Conservation (phyloP, 2,888 invertebrate species). For the Prosopocoilus inquinatus region DNA sequence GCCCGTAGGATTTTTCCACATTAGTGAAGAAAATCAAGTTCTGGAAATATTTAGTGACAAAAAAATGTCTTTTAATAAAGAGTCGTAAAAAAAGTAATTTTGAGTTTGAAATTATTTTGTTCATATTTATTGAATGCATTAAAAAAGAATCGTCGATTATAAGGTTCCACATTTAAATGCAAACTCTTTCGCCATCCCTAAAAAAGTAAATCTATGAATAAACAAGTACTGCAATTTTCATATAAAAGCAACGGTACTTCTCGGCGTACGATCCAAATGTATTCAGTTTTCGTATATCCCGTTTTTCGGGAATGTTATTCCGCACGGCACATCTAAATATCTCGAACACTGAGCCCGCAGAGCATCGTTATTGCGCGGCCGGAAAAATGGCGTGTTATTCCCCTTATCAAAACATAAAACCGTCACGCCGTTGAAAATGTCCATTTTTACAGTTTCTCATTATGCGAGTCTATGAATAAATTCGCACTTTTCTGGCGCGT, state of each 20-base stretch:
- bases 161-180: too few species aligned
- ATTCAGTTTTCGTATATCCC: conserved; percentile 5
- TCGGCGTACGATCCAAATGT: not conserved
- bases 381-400: conserved; percentile 50
- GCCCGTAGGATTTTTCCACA: too few species aligned
- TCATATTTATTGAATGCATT: too few species aligned
- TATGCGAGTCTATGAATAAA: conserved; percentile 57
- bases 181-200: too few species aligned
- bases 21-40: too few species aligned
- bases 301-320: conserved; percentile 1
- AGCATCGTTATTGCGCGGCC: conserved; percentile 33
- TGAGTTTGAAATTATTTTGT: too few species aligned
- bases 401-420: conserved; percentile 56
- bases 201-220: too few species aligned
- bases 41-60: too few species aligned
- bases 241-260: conserved; percentile 2
- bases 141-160: too few species aligned
- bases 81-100: too few species aligned
- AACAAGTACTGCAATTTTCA: not conserved
- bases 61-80: too few species aligned
- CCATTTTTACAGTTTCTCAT: conserved; percentile 58
- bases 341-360: conserved; percentile 5
- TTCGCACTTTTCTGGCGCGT: conserved; percentile 53
- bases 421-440: conserved; percentile 52
- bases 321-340: conserved; percentile 15